Evolutionary conservation across 2,113 vertebrate species (phyloP), one percentile per base, ranked within the genome.

Genomic region (Indri indri): DNA sequence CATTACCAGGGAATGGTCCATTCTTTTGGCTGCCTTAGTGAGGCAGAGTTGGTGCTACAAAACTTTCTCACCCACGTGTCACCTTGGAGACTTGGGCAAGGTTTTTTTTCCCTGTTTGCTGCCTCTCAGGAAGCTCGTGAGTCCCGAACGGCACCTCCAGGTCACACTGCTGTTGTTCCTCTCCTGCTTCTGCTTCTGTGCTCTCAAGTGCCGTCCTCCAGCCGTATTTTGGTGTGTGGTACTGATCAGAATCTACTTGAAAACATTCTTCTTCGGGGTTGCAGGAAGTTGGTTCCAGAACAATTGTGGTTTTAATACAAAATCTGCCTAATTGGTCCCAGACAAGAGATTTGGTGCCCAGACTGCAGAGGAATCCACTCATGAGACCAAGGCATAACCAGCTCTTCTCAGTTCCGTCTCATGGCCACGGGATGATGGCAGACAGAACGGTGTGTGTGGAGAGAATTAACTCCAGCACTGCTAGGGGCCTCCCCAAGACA

Each of bases 361-460:
- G 52, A 50, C 4, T 76, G 4, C 61, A 63, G 45, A 87, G 47
- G 40, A 83, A 70, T 11, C 18, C 65, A 93, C 30, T 63, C 52
- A 74, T 5, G 37, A 82, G 25, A 68, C 30, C 10, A 61, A 71
- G 20, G 14, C 40, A 42, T 16, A 90, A 18, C 10, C 5, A 65
- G 20, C 42, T 77, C 42, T 70, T 73, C 3, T 47, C 13, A 11
- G 47, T 54, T 57, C 47, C 22, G 3, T 47, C 57, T 86, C 5
- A 20, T 0, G 18, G n/a, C 23, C 40, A 5, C 0, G 32, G 66
- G 65, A 42, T 12, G 12, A 37, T 8, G 3, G 9, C 9, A 17
- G 4, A 37, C 9, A 45, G 71, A 40, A 47, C 20, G 4, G 34
- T 57, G 50, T 74, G n/a, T n/a, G 13, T 5, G 61, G 27, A 27